Percentiles rank a stretch among this genome's conserved stretches.
Conservation (phyloP, 2,888 invertebrate species). For the Scaptomyza parva region DNA sequence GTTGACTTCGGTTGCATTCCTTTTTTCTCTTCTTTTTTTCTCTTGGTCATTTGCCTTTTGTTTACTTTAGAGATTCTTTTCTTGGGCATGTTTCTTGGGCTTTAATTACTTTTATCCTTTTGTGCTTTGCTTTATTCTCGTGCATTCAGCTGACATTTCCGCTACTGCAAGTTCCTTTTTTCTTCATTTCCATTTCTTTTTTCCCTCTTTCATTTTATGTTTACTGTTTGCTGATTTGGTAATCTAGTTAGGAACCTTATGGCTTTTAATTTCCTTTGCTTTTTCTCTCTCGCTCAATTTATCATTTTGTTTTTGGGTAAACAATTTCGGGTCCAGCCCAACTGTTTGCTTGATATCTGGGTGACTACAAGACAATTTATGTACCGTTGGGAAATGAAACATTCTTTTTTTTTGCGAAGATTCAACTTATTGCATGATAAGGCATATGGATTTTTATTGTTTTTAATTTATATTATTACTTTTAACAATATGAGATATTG, state of each 20-base stretch:
- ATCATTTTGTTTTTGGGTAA: constrained; percentile 58
- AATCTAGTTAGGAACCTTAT: constrained; percentile 74
- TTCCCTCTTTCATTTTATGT: too few species aligned
- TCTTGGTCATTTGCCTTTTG: constrained; percentile 31
- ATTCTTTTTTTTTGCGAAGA: neutral
- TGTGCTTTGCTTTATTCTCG: constrained; percentile 43
- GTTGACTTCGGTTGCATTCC: constrained; percentile 61
- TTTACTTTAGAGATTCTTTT: constrained; percentile 23
- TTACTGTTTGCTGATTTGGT: constrained; percentile 51
- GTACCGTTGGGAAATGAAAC: constrained; percentile 19
- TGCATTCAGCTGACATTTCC: constrained; percentile 68
- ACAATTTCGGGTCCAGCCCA: constrained; percentile 9
- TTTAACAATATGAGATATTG: neutral
- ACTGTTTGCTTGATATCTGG: constrained; percentile 20
- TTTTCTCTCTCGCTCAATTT: constrained; percentile 63
- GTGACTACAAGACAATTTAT: constrained; percentile 29
- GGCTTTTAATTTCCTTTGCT: constrained; percentile 77
- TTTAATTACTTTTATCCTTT: constrained; percentile 77
- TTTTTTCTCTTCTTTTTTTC: constrained; percentile 19
- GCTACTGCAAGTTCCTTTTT: constrained; percentile 42
- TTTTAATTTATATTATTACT: neutral
- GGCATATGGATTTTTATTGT: neutral
- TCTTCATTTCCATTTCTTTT: constrained; percentile 20
- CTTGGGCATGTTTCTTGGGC: constrained; percentile 49
- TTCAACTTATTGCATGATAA: neutral